phyloP scores from a whole-genome alignment of 2,113 vertebrate genomes.

The Aleadryas rufinucha region DNA sequence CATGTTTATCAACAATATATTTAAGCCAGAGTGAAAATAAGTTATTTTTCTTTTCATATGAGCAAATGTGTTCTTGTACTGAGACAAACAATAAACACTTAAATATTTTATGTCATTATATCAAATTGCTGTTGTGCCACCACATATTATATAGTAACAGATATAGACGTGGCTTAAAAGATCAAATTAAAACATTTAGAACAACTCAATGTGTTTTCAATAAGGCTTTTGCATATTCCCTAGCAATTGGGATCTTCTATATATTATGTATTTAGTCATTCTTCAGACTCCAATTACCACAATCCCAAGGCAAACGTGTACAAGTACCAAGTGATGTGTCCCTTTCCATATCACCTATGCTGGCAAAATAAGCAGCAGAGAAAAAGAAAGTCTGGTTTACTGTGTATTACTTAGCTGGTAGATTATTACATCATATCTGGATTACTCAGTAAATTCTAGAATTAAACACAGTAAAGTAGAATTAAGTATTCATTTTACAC shows the following conservation, averaged over 20 bases:
- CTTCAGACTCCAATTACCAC: not conserved
- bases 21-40: not conserved
- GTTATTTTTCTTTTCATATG: not conserved
- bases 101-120: not conserved
- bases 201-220: not conserved
- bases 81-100: not conserved
- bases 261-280: not conserved
- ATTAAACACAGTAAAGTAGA: not conserved
- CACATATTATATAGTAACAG: not conserved
- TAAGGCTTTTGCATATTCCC: not conserved
- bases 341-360: not conserved
- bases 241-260: not conserved
- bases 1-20: not conserved
- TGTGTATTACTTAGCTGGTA: not conserved
- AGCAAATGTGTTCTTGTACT: not conserved
- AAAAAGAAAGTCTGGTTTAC: not conserved
- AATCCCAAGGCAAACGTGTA: not conserved
- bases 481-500: not conserved
- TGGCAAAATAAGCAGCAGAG: not conserved
- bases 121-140: not conserved
- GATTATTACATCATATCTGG: not conserved
- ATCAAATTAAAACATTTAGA: not conserved
- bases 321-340: not conserved
- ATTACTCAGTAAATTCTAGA: not conserved
- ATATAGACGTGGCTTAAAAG: not conserved